Percentiles rank a stretch among this genome's conserved stretches.
Conservation (phyloP, 2,888 invertebrate species). For the Melanotus villosus region DNA sequence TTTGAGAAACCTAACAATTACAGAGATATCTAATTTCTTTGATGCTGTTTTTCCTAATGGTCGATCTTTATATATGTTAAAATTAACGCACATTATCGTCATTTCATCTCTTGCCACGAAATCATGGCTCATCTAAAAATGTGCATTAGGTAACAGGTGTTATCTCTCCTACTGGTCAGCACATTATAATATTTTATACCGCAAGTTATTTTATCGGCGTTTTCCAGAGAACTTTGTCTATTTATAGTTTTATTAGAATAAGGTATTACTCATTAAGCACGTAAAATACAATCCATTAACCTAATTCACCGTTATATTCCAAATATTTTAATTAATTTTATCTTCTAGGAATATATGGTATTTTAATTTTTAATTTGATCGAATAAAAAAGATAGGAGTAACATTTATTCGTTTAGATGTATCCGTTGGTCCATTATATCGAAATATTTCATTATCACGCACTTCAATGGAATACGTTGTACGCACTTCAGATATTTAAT, state of each 20-base stretch:
- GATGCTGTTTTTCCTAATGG: neutral
- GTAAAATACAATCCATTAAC: constrained; percentile 4
- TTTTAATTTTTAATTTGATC: no score
- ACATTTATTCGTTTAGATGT: no score
- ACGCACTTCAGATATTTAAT: neutral
- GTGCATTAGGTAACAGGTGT: constrained; percentile 42
- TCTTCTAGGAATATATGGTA: neutral
- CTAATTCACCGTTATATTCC: neutral
- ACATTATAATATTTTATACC: constrained; percentile 35
- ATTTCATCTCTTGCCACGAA: constrained; percentile 8
- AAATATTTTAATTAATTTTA: neutral
- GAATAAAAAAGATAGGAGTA: no score
- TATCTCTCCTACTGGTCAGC: constrained; percentile 36
- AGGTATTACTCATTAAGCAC: constrained; percentile 13
- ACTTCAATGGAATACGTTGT: neutral
- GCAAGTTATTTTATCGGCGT: constrained; percentile 29
- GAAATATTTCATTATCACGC: neutral
- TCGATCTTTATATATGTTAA: neutral
- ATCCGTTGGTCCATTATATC: no score
- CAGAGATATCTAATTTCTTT: no score
- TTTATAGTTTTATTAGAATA: constrained; percentile 34
- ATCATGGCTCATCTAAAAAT: constrained; percentile 26
- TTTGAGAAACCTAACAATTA: no score
- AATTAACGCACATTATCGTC: neutral
- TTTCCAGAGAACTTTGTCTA: constrained; percentile 28